Base-by-base conservation (phyloP, 2,797 vertebrate genomes). In the Hippoglossus hippoglossus region DNA sequence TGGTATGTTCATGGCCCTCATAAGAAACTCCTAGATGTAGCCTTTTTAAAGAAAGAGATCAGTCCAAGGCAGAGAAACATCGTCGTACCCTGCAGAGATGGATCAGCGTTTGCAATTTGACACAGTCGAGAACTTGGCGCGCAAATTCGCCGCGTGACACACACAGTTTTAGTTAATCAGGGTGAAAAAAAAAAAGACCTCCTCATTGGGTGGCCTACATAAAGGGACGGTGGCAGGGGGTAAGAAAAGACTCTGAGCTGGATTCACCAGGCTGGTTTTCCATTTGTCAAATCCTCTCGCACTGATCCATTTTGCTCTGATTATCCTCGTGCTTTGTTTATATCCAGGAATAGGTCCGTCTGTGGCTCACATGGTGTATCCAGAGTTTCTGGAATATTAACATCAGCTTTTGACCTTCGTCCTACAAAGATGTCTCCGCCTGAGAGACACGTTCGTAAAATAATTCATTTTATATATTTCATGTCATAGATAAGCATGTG, bases 301-400 rank as follows among this genome's bases (percentile, higher is more conserved):
- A 76, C 56, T 73, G 79, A 88, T 85, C 71, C 67, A 76, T 84
- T 90, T 79, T 80, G 70, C 75, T 79, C 71, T 84, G 73, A 86
- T 80, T 88, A 86, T 75, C 51, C 61, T 77, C 71, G 66, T 12
- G 69, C 61, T 75, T 71, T 82, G 82, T 88, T 83, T 79, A 74
- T 44, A 75, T 63, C 52, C 22, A 57, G 59, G 49, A 59, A 53
- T 62, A 34, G 39, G 26, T 24, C 5, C 18, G 0, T 69, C 44
- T 22, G 46, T 57, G 62, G 64, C 75, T 68, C 73, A 85, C 34
- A 71, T 16, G 7, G 44, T 13, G 58, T 7, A 22, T 46, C 52
- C 51, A 51, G 41, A 26, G 21, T 19, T 73, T 59, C 31, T 52
- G 52, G 39, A 71, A 77, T 57, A 72, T 76, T 18, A 64, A 71